phyloP scores from a whole-genome alignment of 2,113 vertebrate species.

The Anseranas semipalmata region DNA sequence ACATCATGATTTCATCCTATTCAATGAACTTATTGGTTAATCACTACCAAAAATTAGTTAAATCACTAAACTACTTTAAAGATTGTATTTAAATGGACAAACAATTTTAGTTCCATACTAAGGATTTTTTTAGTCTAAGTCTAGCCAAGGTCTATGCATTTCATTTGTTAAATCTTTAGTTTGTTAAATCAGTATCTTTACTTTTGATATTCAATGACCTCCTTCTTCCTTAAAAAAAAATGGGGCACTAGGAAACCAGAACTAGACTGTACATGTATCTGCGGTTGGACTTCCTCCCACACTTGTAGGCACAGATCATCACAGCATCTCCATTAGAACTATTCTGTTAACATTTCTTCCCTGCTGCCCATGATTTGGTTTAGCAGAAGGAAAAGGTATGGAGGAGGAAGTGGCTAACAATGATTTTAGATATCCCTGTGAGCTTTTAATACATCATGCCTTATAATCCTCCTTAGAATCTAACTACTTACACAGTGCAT shows the following conservation, averaged over 20 bases:
- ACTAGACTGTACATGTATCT: neutral
- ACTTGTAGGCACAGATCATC: neutral
- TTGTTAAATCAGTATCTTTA: neutral
- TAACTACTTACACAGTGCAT: neutral
- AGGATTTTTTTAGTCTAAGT: neutral
- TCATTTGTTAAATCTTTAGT: neutral
- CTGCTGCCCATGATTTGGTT: neutral
- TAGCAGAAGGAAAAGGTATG: neutral
- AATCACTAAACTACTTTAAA: neutral
- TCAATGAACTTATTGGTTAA: neutral
- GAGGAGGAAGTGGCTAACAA: neutral
- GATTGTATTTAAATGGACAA: neutral
- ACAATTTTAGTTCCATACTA: neutral
- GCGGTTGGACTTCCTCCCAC: constrained; percentile 1
- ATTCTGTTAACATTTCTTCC: neutral
- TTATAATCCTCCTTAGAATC: neutral
- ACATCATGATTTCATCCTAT: neutral
- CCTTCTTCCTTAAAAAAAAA: neutral
- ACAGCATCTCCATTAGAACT: neutral
- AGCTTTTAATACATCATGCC: neutral
- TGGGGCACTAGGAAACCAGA: neutral
- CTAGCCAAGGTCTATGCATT: neutral
- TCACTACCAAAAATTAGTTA: neutral
- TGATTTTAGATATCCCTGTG: neutral
- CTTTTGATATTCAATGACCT: neutral